Base-by-base conservation (phyloP, 2,797 vertebrate species). In the Hippocampus kuda region DNA sequence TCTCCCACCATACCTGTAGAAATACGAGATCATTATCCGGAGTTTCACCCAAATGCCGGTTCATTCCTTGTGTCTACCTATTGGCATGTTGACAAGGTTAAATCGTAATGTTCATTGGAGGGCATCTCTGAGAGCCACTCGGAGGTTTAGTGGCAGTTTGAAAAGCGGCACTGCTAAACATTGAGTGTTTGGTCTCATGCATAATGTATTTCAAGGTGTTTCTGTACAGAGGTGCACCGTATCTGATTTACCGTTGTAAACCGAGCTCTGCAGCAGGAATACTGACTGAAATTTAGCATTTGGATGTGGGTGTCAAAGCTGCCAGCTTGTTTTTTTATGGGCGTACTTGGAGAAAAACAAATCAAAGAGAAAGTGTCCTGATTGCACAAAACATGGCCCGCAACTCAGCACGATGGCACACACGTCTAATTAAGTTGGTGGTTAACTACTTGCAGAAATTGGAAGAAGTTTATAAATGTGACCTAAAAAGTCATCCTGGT, bases 121-220 rank as follows among this genome's bases (percentile, higher is more conserved):
- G n/a, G 62, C 41, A 44, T 34, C 62, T 26, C 12, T 64, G 27
- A 64, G 62, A 46, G 62, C 62, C 62, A 44, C 62, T 63, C 61
- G 12, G 62, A 64, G 61, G 62, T 44, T 44, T 64, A 64, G 41
- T 64, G 62, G 41, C 38, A n/a, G 62, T 64, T 24, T 24, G 62
- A 64, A 64, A 64, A 64, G n/a, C n/a, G 16, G 62, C 62, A n/a
- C 62, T 64, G 46, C 62, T 64, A 64, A 64, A 64, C 62, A 64
- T 24, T 64, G 38, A 64, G 62, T 64, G 62, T 46, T 44, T 64
- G 41, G 41, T 44, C 62, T 42, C 62, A 64, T 64, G 22, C 62
- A 64, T 64, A 64, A 64, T 64, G 62, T 24, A 64, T 64, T 64
- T 64, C 41, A 64, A 26, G 62, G n/a, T 63, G 20, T 63, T 63